Evolutionary conservation across 92 coral and sea anemone species (phyloP).

Genomic region (Meandrina meandrites): DNA sequence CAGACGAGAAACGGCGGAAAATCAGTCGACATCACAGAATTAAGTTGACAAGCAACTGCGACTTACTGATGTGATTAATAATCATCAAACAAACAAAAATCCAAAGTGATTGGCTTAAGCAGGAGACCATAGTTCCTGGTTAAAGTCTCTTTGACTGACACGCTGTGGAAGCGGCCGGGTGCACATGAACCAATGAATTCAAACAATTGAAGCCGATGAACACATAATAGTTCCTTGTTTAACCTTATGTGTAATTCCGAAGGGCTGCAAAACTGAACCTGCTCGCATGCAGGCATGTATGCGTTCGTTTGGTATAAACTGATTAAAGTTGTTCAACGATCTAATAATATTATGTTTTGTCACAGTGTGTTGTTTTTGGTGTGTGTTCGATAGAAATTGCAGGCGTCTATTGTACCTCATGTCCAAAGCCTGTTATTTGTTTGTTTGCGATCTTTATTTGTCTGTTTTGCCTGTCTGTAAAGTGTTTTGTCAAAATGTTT

Average conservation of each 20-base stretch:
- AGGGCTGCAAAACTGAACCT: no score
- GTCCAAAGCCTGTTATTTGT: no score
- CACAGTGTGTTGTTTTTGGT: neutral
- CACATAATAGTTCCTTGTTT: no score
- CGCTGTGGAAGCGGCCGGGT: no score
- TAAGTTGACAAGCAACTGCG: neutral
- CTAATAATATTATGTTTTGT: no score
- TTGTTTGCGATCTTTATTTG: neutral
- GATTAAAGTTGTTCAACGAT: no score
- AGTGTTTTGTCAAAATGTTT: neutral
- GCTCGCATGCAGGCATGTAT: no score
- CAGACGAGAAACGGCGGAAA: neutral
- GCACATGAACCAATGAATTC: no score
- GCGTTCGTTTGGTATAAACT: no score
- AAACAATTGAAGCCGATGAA: no score
- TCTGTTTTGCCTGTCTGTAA: neutral
- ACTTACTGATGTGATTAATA: neutral
- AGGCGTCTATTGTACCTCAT: neutral
- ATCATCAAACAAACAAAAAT: neutral
- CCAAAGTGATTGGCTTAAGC: neutral
- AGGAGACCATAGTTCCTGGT: neutral
- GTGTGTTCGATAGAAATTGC: neutral
- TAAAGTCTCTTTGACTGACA: neutral
- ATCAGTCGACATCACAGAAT: neutral
- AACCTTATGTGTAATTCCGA: no score